Evolutionary conservation across 53 echinoderm and acorn worm species (phyloP), one percentile per base, ranked within the genome.

Genomic region (Apostichopus leukothele): DNA sequence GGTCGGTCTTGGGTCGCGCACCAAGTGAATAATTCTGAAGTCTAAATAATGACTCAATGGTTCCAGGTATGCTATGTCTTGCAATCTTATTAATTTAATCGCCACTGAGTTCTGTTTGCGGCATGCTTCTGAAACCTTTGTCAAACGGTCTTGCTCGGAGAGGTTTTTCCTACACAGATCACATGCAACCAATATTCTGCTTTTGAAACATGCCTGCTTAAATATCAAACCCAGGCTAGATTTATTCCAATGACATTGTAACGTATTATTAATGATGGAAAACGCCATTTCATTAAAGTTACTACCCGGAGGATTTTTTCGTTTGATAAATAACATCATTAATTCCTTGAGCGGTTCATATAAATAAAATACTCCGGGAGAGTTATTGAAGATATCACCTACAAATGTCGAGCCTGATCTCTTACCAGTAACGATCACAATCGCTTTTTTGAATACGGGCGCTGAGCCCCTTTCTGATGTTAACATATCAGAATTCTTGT

Each of bases 391-490:
- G 14, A 93, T 60, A 71, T 93, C 93, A 18, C 93, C 90, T 4
- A 93, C 9, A 80, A 93, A 92, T 3, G 93, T 88, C 9, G 93
- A 90, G 22, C 93, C 93, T 20, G 90, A 93, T 8, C 92, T 54
- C 83, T 92, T 92, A 60, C 73, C 61, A 4, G 92, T 80, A 13
- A 92, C 68, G 6, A 92, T 39, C 10, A 92, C 83, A 5, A 90
- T 77, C 7, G 51, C 78, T 71, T 18, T 71, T 71, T 71, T 71
- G 6, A n/a, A n/a, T 18, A n/a, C 1, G 71, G 2, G n/a, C 71
- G 18, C 18, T 5, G 18, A 18, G 6, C 20, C 18, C 13, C n/a
- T 18, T 18, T 19, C 18, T 68, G 21, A 0, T 5, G 71, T 12
- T 14, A 68, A 18, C 18, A n/a, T 68, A 5, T 16, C 18, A 16